A percentile compares a stretch with the other conserved stretches of the same genome.
phyloP scores from a whole-genome alignment of 2,113 vertebrate species.

The Polyodon spathula region DNA sequence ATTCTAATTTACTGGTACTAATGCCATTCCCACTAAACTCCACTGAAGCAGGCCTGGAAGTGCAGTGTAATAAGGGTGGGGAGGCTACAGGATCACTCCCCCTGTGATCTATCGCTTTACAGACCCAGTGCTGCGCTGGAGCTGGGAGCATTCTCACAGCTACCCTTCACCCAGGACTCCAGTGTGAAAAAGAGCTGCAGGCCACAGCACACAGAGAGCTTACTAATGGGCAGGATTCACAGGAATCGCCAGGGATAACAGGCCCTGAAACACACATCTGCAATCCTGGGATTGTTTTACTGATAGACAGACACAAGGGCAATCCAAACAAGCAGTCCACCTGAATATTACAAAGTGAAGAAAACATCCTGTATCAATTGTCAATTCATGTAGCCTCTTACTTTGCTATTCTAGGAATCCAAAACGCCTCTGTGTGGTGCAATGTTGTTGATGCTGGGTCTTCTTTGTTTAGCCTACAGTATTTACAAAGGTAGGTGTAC shows the following conservation, averaged over 20 bases:
- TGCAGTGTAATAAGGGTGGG: background rate
- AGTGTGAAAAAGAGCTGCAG: conserved; percentile 25
- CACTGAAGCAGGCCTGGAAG: background rate
- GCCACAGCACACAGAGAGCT: conserved; percentile 25
- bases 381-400: too few species aligned
- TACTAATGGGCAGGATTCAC: conserved; percentile 27
- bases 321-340: too few species aligned
- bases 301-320: too few species aligned
- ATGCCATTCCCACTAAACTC: background rate
- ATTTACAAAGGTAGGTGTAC: too few species aligned
- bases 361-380: too few species aligned
- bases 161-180: conserved; percentile 43
- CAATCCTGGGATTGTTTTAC: too few species aligned
- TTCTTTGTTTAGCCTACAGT: too few species aligned
- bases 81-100: background rate
- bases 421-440: too few species aligned
- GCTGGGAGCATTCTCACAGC: conserved; percentile 49
- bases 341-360: too few species aligned
- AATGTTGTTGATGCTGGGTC: too few species aligned
- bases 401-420: too few species aligned
- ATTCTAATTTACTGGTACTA: background rate
- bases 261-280: too few species aligned
- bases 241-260: conserved; percentile 11
- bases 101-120: background rate
- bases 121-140: conserved; percentile 16